These are phyloP conservation scores for Holothuria scabra DNA, from an alignment of 53 echinoderm and acorn worm species.

Conservation along the genomic window DNA sequence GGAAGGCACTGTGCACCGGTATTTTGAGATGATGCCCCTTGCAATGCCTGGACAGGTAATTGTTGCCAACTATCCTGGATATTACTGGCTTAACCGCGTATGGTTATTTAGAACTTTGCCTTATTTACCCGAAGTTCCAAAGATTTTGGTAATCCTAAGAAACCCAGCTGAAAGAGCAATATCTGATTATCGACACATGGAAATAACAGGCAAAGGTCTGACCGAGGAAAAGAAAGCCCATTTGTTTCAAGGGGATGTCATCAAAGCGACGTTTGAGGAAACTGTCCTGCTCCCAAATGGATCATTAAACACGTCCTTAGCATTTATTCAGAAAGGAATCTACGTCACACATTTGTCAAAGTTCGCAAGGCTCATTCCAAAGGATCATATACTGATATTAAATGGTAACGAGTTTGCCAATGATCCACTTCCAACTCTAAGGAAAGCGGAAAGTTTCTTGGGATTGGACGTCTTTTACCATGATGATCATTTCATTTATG, in stretches of 20 bases:
- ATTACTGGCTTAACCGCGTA: background rate
- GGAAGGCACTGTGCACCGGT: background rate
- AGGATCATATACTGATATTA: slow-evolving; percentile 26
- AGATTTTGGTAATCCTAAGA: slow-evolving; percentile 52
- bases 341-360: background rate
- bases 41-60: slow-evolving; percentile 49
- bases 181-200: slow-evolving; percentile 51
- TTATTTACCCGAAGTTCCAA: slow-evolving; percentile 20
- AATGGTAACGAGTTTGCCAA: slow-evolving; percentile 46
- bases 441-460: slow-evolving; percentile 28
- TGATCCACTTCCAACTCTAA: slow-evolving; percentile 10
- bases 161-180: slow-evolving; percentile 54
- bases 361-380: background rate
- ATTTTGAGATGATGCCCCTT: slow-evolving; percentile 39
- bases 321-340: slow-evolving; percentile 28
- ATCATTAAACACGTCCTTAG: background rate
- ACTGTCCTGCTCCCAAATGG: slow-evolving; percentile 40
- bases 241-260: background rate
- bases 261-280: slow-evolving; percentile 46
- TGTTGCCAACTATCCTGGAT: slow-evolving; percentile 52
- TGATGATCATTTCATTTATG: slow-evolving; percentile 1
- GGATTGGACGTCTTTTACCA: slow-evolving; percentile 14
- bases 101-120: background rate
- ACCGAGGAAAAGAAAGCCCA: background rate
- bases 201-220: background rate